These are phyloP conservation scores for Dryobates pubescens DNA, from an alignment of 2,797 vertebrate species.

Conservation along the genomic window DNA sequence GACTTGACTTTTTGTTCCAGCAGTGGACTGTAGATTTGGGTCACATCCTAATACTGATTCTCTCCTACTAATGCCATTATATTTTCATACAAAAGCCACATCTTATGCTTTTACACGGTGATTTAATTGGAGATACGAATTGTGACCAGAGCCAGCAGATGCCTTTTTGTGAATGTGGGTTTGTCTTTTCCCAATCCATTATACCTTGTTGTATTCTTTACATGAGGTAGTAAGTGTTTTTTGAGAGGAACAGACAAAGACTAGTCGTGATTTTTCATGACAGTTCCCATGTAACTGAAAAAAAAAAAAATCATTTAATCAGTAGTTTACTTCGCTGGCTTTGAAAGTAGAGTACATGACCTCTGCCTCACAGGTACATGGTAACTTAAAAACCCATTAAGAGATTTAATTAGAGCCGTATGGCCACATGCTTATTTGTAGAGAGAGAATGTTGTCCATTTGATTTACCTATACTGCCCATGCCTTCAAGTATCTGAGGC, in stretches of 20 bases:
- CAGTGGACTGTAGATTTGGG: not conserved
- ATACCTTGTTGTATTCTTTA: not conserved
- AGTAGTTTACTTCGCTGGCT: not conserved
- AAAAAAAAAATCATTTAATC: not conserved
- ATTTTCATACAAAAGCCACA: not conserved
- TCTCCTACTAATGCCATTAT: not conserved
- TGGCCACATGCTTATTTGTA: not conserved
- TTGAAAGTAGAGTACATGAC: not conserved
- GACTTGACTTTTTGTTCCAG: not conserved
- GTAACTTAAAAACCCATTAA: not conserved
- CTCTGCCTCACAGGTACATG: not conserved
- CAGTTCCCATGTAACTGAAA: not conserved
- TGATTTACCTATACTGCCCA: not conserved
- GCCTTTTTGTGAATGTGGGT: not conserved
- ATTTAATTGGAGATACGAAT: not conserved
- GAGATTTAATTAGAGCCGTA: not conserved
- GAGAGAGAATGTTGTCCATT: not conserved
- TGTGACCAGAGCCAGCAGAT: not conserved
- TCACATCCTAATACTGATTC: not conserved
- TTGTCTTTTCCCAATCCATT: not conserved
- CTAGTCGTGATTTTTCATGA: not conserved
- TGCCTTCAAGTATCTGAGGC: not conserved
- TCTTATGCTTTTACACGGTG: not conserved
- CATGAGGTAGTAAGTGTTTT: not conserved
- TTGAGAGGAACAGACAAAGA: not conserved